Base-by-base conservation (phyloP, 2,797 vertebrate genomes). In the Takifugu ocellatus region DNA sequence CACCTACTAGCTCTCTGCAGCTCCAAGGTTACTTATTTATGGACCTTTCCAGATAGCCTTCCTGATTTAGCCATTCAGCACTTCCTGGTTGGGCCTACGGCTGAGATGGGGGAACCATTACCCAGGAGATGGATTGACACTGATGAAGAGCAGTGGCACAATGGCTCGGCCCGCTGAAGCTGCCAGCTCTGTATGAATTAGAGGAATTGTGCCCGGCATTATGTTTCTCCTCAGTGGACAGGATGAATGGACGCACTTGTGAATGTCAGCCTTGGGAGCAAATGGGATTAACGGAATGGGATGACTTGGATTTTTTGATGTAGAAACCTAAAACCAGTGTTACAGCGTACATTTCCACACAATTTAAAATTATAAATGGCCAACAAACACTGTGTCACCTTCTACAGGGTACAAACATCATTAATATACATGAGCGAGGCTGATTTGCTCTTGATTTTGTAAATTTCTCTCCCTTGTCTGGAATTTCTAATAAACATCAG, bases 11-110 rank as follows among this genome's bases (percentile, higher is more conserved):
- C 59, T 71, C 58, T 67, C 44, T 47, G 56, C 25, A 0, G 61
- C 64, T 47, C 47, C 47, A 26, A 62, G 42, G 69, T 85, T 83
- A 84, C 76, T 86, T 63, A 84, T 88, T 86, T 76, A 82, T 83
- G 70, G 84, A 68, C 66, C 68, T 3, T 69, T 77, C 68, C 72
- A 59, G 49, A 46, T 9, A 24, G 29, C 55, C 68, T 83, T 88
- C 72, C 84, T 84, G 75, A 85, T 85, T 70, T 68, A 79, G 64
- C 54, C 14, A 50, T 60, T 75, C 63, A 64, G 43, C 61, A 54
- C 74, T 75, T 55, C 21, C 70, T 74, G 60, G 44, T 42, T 49
- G 70, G 45, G 56, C 61, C 49, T 48, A 65, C 81, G 83, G 68
- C 81, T 63, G 43, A 51, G 42, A 43, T 2, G 5, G 45, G 74